phyloP scores from a whole-genome alignment of 2,113 vertebrate species.

The Gobius niger region DNA sequence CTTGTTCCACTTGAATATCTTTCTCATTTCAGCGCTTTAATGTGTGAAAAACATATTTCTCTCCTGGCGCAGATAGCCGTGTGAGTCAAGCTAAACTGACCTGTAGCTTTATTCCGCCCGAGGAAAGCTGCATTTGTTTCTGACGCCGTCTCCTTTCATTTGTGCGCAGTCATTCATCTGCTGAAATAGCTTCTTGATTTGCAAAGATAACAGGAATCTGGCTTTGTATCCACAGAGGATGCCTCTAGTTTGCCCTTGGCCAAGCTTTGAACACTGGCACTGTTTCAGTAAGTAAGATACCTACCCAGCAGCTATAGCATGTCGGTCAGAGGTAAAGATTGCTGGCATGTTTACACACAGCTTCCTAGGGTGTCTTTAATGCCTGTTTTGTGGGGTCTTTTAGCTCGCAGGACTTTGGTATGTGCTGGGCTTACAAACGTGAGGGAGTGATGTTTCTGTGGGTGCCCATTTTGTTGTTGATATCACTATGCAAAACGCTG shows the following conservation, averaged over 20 bases:
- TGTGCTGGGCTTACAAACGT: conserved; percentile 19
- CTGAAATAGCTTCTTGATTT: conserved; percentile 48
- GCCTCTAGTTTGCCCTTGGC: conserved; percentile 44
- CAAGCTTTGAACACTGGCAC: conserved; percentile 29
- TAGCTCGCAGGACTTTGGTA: conserved; percentile 28
- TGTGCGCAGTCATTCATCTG: conserved; percentile 51
- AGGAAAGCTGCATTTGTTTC: conserved; percentile 47
- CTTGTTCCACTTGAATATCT: conserved; percentile 26
- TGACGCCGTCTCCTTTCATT: conserved; percentile 53
- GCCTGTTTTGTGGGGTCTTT: conserved; percentile 3
- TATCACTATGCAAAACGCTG: conserved; percentile 41
- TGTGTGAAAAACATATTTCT: conserved; percentile 8
- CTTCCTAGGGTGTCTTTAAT: neutral
- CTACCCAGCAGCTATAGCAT: conserved; percentile 15
- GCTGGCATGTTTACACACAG: conserved; percentile 32
- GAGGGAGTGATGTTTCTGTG: conserved; percentile 26
- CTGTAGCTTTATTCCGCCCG: conserved; percentile 39
- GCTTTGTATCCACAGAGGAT: conserved; percentile 32
- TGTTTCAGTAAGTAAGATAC: conserved; percentile 39
- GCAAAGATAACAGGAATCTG: conserved; percentile 41
- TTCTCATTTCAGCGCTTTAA: neutral
- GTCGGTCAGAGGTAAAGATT: conserved; percentile 46
- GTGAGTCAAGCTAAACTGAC: conserved; percentile 32
- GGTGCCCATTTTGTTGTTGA: conserved; percentile 45
- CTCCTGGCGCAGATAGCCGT: conserved; percentile 36